phyloP scores from a whole-genome alignment of 2,797 vertebrate species.

The Microctenopoma steveboyesi region DNA sequence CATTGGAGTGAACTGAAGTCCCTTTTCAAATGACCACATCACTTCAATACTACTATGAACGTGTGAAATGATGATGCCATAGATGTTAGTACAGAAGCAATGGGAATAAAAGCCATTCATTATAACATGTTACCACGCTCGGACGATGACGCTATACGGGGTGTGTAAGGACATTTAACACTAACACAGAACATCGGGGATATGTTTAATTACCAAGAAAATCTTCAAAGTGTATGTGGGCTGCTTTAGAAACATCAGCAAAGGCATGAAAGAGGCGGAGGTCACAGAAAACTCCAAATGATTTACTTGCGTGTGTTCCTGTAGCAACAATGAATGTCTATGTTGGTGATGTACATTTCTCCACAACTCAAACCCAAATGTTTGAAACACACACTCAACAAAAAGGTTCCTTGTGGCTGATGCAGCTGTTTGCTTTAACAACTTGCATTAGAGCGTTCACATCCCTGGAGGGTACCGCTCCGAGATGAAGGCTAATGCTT shows the following conservation, averaged over 20 bases:
- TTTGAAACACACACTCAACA: constrained; percentile 30
- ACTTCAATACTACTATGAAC: neutral
- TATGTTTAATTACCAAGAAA: constrained; percentile 54
- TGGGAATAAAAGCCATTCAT: constrained; percentile 53
- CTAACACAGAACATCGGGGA: constrained; percentile 32
- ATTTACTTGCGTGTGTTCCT: constrained; percentile 15
- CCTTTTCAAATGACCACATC: constrained; percentile 32
- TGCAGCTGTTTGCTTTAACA: constrained; percentile 77
- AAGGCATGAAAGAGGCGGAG: constrained; percentile 28
- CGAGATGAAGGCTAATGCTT: constrained; percentile 55
- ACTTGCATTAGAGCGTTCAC: constrained; percentile 69
- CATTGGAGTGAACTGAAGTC: constrained; percentile 30
- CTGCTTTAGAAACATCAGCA: constrained; percentile 4
- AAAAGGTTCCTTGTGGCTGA: constrained; percentile 59
- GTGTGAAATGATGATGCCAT: constrained; percentile 13
- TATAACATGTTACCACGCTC: constrained; percentile 59
- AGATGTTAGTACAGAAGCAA: constrained; percentile 6
- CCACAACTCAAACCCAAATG: constrained; percentile 38
- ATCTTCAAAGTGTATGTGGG: constrained; percentile 36
- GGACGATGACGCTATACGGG: constrained; percentile 45
- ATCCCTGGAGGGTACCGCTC: constrained; percentile 64
- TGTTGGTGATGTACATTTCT: constrained; percentile 40
- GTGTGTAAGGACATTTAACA: constrained; percentile 59
- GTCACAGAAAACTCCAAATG: constrained; percentile 5
- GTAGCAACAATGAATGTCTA: constrained; percentile 30